Evolutionary conservation across 2,888 invertebrate genomes (phyloP), one percentile per base, ranked within the genome.

Genomic region (Clunio marinus): DNA sequence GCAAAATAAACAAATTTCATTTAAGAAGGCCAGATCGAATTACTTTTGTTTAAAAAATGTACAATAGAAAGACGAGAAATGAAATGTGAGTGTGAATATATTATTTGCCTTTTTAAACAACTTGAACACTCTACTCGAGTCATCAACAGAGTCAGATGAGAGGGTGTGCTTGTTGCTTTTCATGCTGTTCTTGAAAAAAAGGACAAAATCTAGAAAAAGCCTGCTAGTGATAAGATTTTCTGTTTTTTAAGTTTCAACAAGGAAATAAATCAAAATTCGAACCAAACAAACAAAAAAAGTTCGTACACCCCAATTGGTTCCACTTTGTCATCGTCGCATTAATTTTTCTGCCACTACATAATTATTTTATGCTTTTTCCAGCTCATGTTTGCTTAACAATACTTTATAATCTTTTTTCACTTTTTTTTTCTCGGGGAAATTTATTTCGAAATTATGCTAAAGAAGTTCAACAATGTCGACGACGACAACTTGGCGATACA

Each of bases 61-160:
- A 63, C 63, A 63, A 63, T 20, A 41, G 37, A 46, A 37, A 63
- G 24, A 15, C 15, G 45, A 63, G 27, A 37, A 27, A n/a, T 63
- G 63, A 63, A 63, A 63, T 63, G 63, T 63, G 63, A 63, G 63
- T 46, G 45, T 45, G 63, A 63, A 63, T 63, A 63, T 27, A 63
- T 63, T 63, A 24, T 24, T 17, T 63, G 24, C 37, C 35, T 37
- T 37, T 60, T 32, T 60, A 13, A 22, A 22, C 51, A 51, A 51
- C 22, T 22, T 22, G 20, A 51, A 51, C 51, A 51, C 32, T 32
- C 41, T 15, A 41, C 51, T 57, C 57, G n/a, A 57, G 22, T 60
- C 60, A 60, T 60, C 15, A 37, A 32, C 35, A 60, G 37, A 20
- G 15, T 2, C 15, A 8, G 17, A 32, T 24, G 5, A 25, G 41